phyloP scores from a whole-genome alignment of 2,797 vertebrate species.

The Tauraco hartlaubi region DNA sequence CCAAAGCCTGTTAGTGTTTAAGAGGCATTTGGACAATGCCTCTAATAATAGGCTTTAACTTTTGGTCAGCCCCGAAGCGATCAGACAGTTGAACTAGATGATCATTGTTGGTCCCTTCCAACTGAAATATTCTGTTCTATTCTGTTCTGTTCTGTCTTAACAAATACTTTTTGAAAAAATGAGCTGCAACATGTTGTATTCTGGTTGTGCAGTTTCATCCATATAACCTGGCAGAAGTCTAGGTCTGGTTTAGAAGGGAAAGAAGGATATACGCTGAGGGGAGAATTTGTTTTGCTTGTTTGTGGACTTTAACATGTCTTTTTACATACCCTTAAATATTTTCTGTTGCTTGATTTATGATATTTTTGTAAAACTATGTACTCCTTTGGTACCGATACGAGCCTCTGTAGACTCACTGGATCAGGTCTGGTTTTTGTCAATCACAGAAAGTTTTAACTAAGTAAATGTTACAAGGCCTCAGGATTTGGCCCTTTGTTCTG shows the following conservation, averaged over 20 bases:
- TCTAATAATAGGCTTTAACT: background rate
- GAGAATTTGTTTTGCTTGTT: background rate
- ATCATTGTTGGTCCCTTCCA: background rate
- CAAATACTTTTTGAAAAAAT: background rate
- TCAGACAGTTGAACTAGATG: background rate
- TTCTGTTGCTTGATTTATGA: background rate
- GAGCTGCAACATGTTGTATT: background rate
- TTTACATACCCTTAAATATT: background rate
- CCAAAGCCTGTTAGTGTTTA: background rate
- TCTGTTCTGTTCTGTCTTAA: background rate
- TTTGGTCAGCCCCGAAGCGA: background rate
- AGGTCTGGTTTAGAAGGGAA: background rate
- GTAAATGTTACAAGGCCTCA: background rate
- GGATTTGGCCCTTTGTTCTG: background rate
- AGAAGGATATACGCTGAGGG: background rate
- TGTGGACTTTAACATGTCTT: background rate
- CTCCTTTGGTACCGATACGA: background rate
- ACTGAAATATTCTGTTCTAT: background rate
- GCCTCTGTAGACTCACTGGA: background rate
- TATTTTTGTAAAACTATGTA: background rate
- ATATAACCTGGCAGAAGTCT: background rate
- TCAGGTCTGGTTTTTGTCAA: background rate
- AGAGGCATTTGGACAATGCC: background rate
- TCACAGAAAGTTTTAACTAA: background rate
- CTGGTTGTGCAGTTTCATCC: background rate